Conservation (phyloP, 1,140 invertebrate genomes). For the Charaxes varanes region DNA sequence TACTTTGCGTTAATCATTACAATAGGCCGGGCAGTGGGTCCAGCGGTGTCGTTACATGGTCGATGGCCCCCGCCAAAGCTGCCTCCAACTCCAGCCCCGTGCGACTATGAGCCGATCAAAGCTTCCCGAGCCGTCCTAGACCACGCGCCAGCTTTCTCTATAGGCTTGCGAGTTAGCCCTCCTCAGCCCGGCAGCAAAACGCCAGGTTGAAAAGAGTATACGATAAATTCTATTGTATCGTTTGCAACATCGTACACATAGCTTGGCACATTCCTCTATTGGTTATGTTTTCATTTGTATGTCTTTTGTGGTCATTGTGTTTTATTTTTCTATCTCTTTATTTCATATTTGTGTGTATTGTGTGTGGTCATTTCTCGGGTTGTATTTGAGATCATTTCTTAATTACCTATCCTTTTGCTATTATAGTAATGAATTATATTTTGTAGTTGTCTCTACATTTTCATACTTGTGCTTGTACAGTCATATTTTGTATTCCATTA, state of each 20-base stretch:
- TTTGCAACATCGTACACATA: neutral
- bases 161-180: constrained; percentile 76
- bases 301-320: no score
- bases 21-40: constrained; percentile 77
- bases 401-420: no score
- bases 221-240: constrained; percentile 1
- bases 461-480: no score
- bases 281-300: no score
- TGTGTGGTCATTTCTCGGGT: no score
- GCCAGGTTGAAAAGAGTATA: constrained; percentile 40
- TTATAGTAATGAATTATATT: no score
- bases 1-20: no score
- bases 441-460: neutral
- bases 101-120: constrained; percentile 87
- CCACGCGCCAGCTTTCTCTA: constrained; percentile 81
- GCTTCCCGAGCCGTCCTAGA: constrained; percentile 79
- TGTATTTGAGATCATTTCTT: no score
- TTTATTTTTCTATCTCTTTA: no score
- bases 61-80: constrained; percentile 81
- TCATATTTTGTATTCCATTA: no score
- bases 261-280: no score
- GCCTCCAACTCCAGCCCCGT: constrained; percentile 87
- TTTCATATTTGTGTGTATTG: no score
- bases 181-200: constrained; percentile 48
- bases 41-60: constrained; percentile 84